These are phyloP conservation scores for Andrena cerasifolii DNA, from an alignment of 1,140 invertebrate genomes.

Conservation along the genomic window DNA sequence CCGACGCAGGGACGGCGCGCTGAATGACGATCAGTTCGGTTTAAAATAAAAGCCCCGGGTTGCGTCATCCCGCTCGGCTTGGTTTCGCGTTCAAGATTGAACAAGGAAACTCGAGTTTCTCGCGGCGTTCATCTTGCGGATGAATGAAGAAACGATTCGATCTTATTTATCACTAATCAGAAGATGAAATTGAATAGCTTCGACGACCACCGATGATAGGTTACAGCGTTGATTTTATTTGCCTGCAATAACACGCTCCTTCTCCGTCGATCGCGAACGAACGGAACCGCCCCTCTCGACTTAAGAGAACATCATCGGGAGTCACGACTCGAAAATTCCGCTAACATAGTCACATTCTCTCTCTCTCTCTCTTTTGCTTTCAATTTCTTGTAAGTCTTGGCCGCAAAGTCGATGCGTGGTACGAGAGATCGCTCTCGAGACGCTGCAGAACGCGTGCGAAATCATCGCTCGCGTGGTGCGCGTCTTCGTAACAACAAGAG, in stretches of 20 bases:
- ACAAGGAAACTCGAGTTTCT: too few relatives aligned
- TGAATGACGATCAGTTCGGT: constrained; percentile 5
- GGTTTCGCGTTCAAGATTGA: neutral
- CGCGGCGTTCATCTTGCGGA: too few relatives aligned
- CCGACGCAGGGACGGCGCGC: neutral
- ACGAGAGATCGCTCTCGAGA: constrained; percentile 8
- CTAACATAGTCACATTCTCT: neutral
- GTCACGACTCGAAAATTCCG: constrained; percentile 3
- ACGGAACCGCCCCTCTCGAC: neutral
- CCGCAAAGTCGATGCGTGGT: neutral
- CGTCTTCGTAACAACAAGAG: constrained; percentile 10
- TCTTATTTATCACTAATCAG: too few relatives aligned
- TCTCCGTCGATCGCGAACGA: neutral
- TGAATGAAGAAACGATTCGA: too few relatives aligned
- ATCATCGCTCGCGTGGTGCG: neutral
- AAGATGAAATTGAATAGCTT: too few relatives aligned
- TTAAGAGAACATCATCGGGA: neutral
- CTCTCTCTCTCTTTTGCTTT: neutral
- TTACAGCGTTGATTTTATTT: neutral
- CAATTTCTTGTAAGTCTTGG: neutral
- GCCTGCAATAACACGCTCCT: neutral
- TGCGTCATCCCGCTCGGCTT: neutral
- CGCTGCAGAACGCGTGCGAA: neutral
- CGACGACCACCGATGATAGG: neutral
- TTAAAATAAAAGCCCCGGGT: neutral